These are phyloP conservation scores for Schrankia costaestrigalis DNA, from an alignment of 2,888 invertebrate species.

Conservation along the genomic window DNA sequence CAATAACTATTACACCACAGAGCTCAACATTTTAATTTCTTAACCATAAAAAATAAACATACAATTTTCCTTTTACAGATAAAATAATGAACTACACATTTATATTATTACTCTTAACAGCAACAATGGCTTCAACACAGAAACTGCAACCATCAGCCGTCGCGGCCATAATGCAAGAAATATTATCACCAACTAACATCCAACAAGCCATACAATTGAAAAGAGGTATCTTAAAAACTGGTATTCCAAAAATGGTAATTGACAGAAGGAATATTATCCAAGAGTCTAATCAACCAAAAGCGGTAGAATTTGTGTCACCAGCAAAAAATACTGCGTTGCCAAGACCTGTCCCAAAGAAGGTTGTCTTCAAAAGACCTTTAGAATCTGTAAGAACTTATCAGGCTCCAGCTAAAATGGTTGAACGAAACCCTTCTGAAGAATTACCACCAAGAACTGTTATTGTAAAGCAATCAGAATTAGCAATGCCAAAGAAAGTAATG, in stretches of 20 bases:
- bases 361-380: too few species aligned
- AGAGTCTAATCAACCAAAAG: constrained; percentile 2
- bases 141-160: constrained; percentile 20
- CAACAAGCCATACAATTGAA: constrained; percentile 30
- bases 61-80: constrained; percentile 15
- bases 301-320: too few species aligned
- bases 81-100: constrained; percentile 15
- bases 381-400: neutral
- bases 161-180: constrained; percentile 33
- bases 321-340: too few species aligned
- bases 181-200: constrained; percentile 36
- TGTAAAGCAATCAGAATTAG: constrained; percentile 1
- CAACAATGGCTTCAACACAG: constrained; percentile 13
- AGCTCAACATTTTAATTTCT: too few species aligned
- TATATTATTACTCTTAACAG: constrained; percentile 9
- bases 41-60: too few species aligned
- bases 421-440: constrained; percentile 6
- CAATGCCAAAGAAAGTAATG: constrained; percentile 5
- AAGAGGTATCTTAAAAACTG: constrained; percentile 8
- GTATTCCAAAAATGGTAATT: neutral
- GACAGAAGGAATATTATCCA: constrained; percentile 8
- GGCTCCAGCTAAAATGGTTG: constrained; percentile 5
- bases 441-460: constrained; percentile 4
- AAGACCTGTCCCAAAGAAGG: too few species aligned
- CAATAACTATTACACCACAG: too few species aligned